Conservation (phyloP, 2,113 vertebrate species). For the Leptocoma aspasia region DNA sequence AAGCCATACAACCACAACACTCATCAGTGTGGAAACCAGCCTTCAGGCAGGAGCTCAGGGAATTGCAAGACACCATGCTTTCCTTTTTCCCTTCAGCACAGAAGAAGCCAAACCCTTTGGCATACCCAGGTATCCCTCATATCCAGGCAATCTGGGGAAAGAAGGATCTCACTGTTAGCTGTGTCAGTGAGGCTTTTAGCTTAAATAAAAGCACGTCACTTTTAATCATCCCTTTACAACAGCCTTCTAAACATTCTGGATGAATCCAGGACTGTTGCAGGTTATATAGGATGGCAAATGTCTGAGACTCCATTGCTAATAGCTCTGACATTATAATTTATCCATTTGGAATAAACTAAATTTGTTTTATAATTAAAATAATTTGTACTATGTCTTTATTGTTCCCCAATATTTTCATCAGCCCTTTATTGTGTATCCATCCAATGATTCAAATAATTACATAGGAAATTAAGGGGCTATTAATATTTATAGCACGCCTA, state of each 20-base stretch:
- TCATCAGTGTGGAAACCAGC: background rate
- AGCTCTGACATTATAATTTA: background rate
- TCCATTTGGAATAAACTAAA: background rate
- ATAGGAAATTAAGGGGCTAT: background rate
- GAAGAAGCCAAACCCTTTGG: background rate
- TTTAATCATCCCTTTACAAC: background rate
- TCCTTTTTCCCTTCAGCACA: background rate
- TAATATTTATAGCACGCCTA: background rate
- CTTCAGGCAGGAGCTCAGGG: background rate
- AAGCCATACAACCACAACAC: background rate
- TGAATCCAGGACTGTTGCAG: background rate
- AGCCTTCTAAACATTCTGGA: background rate
- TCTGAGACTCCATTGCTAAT: background rate
- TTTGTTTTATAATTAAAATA: background rate
- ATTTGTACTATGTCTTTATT: background rate
- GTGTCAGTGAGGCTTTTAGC: background rate
- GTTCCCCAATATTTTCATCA: background rate
- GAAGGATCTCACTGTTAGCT: background rate
- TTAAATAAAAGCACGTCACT: background rate
- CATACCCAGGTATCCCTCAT: background rate
- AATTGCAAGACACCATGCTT: rapidly evolving
- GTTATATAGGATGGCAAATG: background rate
- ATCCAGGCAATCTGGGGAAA: background rate
- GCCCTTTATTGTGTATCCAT: background rate
- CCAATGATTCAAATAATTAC: background rate